Percentiles rank a stretch among this genome's conserved stretches.
phyloP scores from a whole-genome alignment of 2,888 invertebrate genomes.

The Drosophila percnosoma region DNA sequence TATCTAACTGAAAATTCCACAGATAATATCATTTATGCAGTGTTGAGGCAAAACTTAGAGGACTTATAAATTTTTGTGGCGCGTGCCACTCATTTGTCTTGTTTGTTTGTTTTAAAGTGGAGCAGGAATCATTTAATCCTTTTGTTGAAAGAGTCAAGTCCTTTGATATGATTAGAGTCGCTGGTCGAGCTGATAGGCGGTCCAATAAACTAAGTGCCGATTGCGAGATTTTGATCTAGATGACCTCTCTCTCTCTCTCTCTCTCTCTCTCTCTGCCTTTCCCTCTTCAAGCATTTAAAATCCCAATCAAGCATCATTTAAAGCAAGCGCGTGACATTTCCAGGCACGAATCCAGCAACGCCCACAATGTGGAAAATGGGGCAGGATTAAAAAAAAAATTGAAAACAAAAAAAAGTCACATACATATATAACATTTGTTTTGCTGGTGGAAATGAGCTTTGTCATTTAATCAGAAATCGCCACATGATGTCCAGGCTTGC shows the following conservation, averaged over 20 bases:
- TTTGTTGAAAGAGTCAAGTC: conserved; percentile 45
- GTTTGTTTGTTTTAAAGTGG: conserved; percentile 9
- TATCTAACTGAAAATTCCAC: conserved; percentile 2
- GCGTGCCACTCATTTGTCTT: conserved; percentile 77
- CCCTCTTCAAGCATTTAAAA: not conserved
- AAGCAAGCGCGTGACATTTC: conserved; percentile 40
- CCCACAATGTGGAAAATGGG: conserved; percentile 13
- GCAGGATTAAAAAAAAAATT: conserved; percentile 1
- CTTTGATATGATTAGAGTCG: conserved; percentile 69
- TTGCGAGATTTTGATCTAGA: conserved; percentile 11
- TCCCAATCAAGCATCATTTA: not conserved
- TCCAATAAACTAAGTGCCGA: conserved; percentile 19
- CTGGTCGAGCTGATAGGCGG: conserved; percentile 20
- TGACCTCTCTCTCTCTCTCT: not conserved
- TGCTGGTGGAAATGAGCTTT: conserved; percentile 59
- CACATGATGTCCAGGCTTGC: conserved; percentile 67
- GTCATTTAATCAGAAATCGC: conserved; percentile 79
- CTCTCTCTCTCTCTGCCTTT: not conserved
- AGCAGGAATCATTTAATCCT: conserved; percentile 28
- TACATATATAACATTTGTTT: conserved; percentile 22
- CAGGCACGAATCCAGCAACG: conserved; percentile 31
- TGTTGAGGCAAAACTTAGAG: conserved; percentile 11
- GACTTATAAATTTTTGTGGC: conserved; percentile 65
- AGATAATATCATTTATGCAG: conserved; percentile 10
- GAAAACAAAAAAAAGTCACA: not conserved